phyloP scores from a whole-genome alignment of 2,888 invertebrate genomes.

The Lithophane socia region DNA sequence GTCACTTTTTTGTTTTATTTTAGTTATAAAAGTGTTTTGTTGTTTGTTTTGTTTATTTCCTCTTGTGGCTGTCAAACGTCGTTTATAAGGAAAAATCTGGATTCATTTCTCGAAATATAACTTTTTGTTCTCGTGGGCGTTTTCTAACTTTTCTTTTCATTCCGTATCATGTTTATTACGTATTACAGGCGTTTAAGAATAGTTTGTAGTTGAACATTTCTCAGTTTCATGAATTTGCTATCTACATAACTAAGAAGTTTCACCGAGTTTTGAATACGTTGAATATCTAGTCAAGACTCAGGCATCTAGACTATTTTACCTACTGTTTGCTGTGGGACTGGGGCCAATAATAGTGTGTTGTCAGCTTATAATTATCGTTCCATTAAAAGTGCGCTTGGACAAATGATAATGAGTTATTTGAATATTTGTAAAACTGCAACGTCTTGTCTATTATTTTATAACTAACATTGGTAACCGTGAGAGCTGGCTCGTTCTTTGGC shows the following conservation, averaged over 20 bases:
- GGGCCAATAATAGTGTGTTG: neutral
- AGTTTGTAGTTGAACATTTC: conserved; percentile 27
- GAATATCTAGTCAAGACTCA: neutral
- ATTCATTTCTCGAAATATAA: conserved; percentile 31
- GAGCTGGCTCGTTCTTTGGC: too few relatives aligned
- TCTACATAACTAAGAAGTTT: conserved; percentile 11
- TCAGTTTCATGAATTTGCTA: conserved; percentile 11
- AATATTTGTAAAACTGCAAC: neutral
- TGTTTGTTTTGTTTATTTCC: conserved; percentile 21
- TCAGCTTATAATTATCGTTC: neutral
- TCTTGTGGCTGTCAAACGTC: conserved; percentile 12
- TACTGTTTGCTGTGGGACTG: conserved; percentile 1
- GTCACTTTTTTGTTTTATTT: conserved; percentile 21
- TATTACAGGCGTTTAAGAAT: conserved; percentile 22
- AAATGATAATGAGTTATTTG: neutral
- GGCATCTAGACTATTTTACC: conserved; percentile 1
- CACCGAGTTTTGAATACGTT: conserved; percentile 18
- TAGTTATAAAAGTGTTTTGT: conserved; percentile 14
- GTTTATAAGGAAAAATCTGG: neutral
- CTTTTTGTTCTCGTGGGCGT: conserved; percentile 9
- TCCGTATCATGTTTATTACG: conserved; percentile 22
- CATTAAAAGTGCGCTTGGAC: neutral
- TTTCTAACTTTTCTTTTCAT: conserved; percentile 34
- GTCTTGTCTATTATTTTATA: neutral
- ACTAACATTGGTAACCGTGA: neutral